These are phyloP conservation scores for Gonatopus flavifemur DNA, from an alignment of 1,140 invertebrate species.

Conservation along the genomic window DNA sequence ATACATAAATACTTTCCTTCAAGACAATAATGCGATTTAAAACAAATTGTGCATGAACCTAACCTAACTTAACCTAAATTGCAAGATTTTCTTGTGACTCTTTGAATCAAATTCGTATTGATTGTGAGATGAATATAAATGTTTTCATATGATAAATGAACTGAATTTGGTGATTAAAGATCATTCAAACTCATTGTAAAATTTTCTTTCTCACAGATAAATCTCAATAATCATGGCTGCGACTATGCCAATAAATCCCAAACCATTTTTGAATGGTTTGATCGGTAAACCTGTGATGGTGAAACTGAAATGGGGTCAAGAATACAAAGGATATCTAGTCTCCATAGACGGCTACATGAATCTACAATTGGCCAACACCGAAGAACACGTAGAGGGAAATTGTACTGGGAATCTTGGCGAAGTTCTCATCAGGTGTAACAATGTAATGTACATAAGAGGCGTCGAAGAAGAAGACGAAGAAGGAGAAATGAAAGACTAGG, in stretches of 20 bases:
- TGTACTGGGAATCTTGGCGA: slow-evolving; percentile 94
- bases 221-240: slow-evolving; percentile 65
- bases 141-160: no score
- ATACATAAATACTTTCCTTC: no score
- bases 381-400: slow-evolving; percentile 93
- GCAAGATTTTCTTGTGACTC: no score
- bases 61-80: no score
- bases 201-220: no score
- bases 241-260: slow-evolving; percentile 97
- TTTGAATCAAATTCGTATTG: no score
- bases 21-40: no score
- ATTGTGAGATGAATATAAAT: no score
- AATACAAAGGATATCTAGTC: slow-evolving; percentile 97
- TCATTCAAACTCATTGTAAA: no score
- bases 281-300: slow-evolving; percentile 97
- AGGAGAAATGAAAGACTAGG: slow-evolving; percentile 91
- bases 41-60: no score
- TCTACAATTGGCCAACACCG: slow-evolving; percentile 96
- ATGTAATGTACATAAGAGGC: slow-evolving; percentile 95
- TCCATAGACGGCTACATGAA: slow-evolving; percentile 99
- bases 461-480: slow-evolving; percentile 97
- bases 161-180: no score
- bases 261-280: slow-evolving; percentile 97
- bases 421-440: slow-evolving; percentile 97
- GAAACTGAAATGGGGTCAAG: slow-evolving; percentile 99